These are phyloP conservation scores for Melipona beecheii DNA, from an alignment of 2,888 invertebrate genomes.

Conservation along the genomic window DNA sequence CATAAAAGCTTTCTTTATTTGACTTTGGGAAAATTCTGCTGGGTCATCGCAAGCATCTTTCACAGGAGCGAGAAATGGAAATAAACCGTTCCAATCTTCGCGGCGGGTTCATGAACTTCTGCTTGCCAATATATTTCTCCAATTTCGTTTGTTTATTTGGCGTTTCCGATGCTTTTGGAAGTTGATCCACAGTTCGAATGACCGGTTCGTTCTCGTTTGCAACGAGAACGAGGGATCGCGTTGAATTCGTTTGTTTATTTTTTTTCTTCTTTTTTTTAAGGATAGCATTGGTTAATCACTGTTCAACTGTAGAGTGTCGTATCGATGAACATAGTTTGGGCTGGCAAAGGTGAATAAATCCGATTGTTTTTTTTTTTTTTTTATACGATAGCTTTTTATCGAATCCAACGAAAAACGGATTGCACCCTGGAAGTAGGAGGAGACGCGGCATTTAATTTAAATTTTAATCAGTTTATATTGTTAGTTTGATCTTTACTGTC, in stretches of 20 bases:
- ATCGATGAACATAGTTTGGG: not conserved
- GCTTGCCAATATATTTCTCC: not conserved
- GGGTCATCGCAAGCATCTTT: not conserved
- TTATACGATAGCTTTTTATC: not conserved
- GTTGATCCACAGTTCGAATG: not conserved
- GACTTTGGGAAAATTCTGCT: not conserved
- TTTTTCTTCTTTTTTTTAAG: too few relatives aligned
- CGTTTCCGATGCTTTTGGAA: not conserved
- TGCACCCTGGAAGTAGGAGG: not conserved
- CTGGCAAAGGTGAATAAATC: not conserved
- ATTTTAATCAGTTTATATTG: not conserved
- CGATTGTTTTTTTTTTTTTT: not conserved
- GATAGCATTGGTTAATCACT: not conserved
- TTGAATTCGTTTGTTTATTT: not conserved
- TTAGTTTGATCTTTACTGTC: too few relatives aligned
- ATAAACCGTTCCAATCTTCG: not conserved
- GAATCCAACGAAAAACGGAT: not conserved
- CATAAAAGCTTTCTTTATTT: slow-evolving; percentile 23
- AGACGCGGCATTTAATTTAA: not conserved
- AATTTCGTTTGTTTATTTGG: not conserved
- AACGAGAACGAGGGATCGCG: not conserved
- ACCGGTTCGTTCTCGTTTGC: not conserved
- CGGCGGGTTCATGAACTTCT: not conserved
- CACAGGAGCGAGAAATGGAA: slow-evolving; percentile 10
- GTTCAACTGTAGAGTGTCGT: not conserved